Base-by-base conservation (phyloP, 2,888 invertebrate species). In the Odontomyia ornata region DNA sequence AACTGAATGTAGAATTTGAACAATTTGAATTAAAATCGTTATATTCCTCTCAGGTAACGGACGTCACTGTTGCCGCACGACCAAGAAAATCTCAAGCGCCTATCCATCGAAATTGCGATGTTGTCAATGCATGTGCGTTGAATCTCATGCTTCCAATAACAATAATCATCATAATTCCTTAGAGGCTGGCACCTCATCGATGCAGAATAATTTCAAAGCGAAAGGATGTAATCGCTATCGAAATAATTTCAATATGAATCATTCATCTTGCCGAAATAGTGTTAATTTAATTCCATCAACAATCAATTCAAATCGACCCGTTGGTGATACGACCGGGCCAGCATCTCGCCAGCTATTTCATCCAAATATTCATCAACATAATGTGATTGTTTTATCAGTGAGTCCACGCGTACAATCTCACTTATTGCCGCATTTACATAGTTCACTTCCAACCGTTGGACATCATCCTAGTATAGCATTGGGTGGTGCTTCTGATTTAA, bases 81-180 rank as follows among this genome's bases (percentile, higher is more conserved):
- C 36, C 11, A 52, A 52, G 15, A 65, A 65, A n/a, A 13, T n/a
- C 36, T 36, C 64, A 27, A 64, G 30, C 15, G 47, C 46, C 47
- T 80, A 79, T 56, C 72, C 80, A 27, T 75, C 82, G 4, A 84
- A 82, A 78, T 82, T 85, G 77, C 81, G 84, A 4, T 85, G 84
- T 79, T 84, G 85, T 79, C 84, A 84, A 78, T 84, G 85, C 78
- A 84, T 83, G 47, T 85, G 83, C 67, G 83, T 83, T 2, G 85
- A 85, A 79, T 67, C 64, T n/a, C 46, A 23, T 71, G 9, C 30
- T 15, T 23, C 25, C 21, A 57, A 36, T 30, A 28, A 15, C 1
- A 72, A 72, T 28, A 71, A 36, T 13, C 1, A 4, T 7, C 5
- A n/a, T 15, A 21, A 36, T 36, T 25, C 13, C 5, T 18, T 18